phyloP scores from a whole-genome alignment of 2,888 invertebrate species.

The Yponomeuta malinellus region DNA sequence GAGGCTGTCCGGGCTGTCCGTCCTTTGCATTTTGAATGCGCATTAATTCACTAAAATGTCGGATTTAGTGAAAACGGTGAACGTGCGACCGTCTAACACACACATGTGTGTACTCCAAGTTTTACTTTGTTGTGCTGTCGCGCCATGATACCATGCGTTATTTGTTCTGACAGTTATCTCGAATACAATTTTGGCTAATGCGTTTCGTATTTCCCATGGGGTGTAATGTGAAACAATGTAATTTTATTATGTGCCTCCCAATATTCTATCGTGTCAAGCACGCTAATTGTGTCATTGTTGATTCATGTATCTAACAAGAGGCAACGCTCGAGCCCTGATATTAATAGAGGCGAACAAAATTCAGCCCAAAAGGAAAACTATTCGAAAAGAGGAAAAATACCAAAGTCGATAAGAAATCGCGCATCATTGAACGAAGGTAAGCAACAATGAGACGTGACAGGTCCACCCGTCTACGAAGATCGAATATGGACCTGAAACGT shows the following conservation, averaged over 20 bases:
- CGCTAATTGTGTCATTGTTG: not conserved
- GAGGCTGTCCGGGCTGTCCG: slow-evolving; percentile 31
- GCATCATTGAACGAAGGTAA: slow-evolving; percentile 1
- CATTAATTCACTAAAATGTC: slow-evolving; percentile 39
- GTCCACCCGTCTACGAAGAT: not conserved
- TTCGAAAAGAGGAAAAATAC: not conserved
- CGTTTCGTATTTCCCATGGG: not conserved
- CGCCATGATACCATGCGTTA: not conserved
- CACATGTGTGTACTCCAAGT: not conserved
- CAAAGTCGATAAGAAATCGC: not conserved
- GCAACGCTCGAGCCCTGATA: too few species aligned
- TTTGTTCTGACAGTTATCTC: not conserved
- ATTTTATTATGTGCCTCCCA: not conserved
- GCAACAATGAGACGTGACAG: not conserved
- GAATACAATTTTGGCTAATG: slow-evolving; percentile 1
- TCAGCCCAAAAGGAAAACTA: not conserved
- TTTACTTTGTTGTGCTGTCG: not conserved
- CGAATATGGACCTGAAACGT: not conserved
- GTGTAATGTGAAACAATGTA: not conserved
- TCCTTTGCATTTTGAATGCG: slow-evolving; percentile 45
- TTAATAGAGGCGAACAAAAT: not conserved
- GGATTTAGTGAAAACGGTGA: slow-evolving; percentile 43
- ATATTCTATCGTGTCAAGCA: not conserved
- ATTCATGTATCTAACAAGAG: not conserved
- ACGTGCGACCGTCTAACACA: not conserved